Base-by-base conservation (phyloP, 2,888 invertebrate species). In the Plagiodera versicolora region DNA sequence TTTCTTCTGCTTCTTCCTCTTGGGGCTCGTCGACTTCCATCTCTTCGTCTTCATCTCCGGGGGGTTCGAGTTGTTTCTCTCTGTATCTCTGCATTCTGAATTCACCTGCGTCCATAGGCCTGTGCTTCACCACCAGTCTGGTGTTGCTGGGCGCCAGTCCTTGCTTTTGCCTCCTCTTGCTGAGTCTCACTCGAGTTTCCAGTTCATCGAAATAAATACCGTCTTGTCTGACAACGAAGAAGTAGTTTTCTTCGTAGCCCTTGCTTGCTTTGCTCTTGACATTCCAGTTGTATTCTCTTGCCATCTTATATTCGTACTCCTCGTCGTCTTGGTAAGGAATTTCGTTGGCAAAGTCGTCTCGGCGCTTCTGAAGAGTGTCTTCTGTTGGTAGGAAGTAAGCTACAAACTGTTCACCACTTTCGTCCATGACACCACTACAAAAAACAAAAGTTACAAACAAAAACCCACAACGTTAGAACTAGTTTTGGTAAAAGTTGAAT, bases 281-380 rank as follows among this genome's bases (percentile, higher is more conserved):
- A 76, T 97, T 98, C 98, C 98, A 99, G 78, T 97, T 98, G 79
- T 99, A 99, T 77, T 99, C 98, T 65, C 99, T 86, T 0, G 97
- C 95, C 89, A 99, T 93, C 80, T 93, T 91, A 76, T 98, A 99
- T 72, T 98, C 97, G 75, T 99, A 99, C 56, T 93, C 92, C 68
- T 94, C 92, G 0, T 91, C 95, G 47, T 95, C 95, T 75, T 89
- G 88, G 77, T 94, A 96, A 0, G 92, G 88, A 16, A 92, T 83
- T 24, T 83, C 85, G 49, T 89, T 89, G 0, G 85, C 83, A 52
- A 90, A 85, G 75, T 98, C 98, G 45, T 89, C 84, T 58, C 93
- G 88, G 24, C 98, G 85, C 81, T 98, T 98, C 67, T 87, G 87
- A 68, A 98, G 83, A 0, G 98, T 98, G 9, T 93, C 93, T 39